Evolutionary conservation across 1,140 invertebrate species (phyloP), one percentile per base, ranked within the genome.

Genomic region (Temnothorax longispinosus): DNA sequence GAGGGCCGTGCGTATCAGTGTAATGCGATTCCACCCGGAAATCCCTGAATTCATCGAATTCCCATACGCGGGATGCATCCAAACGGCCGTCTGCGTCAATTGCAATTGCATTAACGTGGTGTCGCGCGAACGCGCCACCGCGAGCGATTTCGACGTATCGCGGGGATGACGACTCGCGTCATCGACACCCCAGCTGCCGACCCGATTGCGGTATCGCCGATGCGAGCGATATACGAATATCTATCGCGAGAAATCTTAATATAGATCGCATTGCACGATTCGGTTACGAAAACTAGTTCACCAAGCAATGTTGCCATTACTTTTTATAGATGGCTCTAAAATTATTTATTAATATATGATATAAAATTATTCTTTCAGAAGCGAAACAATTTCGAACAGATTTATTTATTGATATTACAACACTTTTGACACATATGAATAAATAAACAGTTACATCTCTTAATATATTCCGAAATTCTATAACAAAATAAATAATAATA

Each of bases 21-120:
- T 75, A 76, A 85, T 69, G 74, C 87, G 84, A 89, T 89, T 72
- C 69, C 5, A 27, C 32, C 38, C 8, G 60, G 52, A 91, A 84
- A 84, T 58, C n/a, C 35, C 54, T 10, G 44, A 54, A 90, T 78
- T 90, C 72, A 80, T 84, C 74, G 76, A 62, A 75, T 60, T 50
- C 11, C 52, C 50, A n/a, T 50, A 21, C 54, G 56, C 13, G 54
- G 6, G 38, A 21, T 10, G 13, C 15, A 41, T 58, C 7, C 32
- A 21, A 13, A 64, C 32, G 84, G 82, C 58, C 87, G 60, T 50
- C 60, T 62, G 64, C 82, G 71, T 58, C 38, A 47, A 32, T 18
- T 54, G 72, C 64, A 74, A 90, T 89, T 41, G 72, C 72, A 65
- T 89, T 90, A 90, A 81, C 84, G 32, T 56, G 67, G 38, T 80